Base-by-base conservation (phyloP, 92 coral and sea anemone species). In the Porites rus region DNA sequence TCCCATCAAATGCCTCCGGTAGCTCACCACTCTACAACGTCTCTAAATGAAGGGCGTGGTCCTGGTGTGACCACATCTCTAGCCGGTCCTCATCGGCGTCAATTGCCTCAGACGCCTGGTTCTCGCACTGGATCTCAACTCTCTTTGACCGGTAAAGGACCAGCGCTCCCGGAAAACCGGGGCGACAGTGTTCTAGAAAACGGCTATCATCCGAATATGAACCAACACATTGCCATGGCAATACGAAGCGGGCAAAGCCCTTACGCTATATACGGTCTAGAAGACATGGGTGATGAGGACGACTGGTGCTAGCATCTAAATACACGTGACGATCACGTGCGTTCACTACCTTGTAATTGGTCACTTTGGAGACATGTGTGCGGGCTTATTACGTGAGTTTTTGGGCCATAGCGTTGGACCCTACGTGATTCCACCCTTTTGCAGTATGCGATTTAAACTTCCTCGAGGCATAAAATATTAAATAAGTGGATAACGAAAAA, bases 211-310 rank as follows among this genome's bases (percentile, higher is more conserved):
- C 96, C 98, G 21, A 97, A 92, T 65, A 93, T 95, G 99, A 97
- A 97, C 91, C 99, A 96, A 84, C 99, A 95, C 74, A 97, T 97
- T 72, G 99, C 98, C 50, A 97, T 97, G 99, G 99, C 99, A 46
- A 97, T 97, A 69, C 98, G 99, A 70, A 97, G 99, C 72, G 99
- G 99, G 16, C 98, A 97, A 69, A 95, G 97, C 77, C 99, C 99
- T 72, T 97, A 97, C 78, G 99, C 99, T 17, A 95, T 97, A 65
- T 97, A 95, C 65, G 99, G 99, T n/a, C 91, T 97, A 7, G 98
- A 97, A 72, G 99, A 97, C 43, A 81, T 90, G 66, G 99, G 96
- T 1, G 99, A 97, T 58, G 97, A 92, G 64, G 99, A 97, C 74
- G 99, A 97, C 88, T 97, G 99, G 99, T 97, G 99, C 94, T 97